phyloP scores from a whole-genome alignment of 1,140 invertebrate genomes.

The Eumaeus atala region DNA sequence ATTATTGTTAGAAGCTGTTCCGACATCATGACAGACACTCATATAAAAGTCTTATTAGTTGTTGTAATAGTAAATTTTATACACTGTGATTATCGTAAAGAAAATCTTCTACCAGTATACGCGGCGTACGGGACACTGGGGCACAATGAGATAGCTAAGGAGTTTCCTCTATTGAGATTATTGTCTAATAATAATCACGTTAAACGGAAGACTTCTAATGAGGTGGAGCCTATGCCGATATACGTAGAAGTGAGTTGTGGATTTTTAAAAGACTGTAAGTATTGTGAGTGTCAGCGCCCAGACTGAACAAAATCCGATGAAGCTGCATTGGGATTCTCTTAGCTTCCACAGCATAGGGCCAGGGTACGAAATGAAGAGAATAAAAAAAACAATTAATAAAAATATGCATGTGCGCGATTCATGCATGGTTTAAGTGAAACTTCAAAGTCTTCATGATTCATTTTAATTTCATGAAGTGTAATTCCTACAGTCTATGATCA shows the following conservation, averaged over 20 bases:
- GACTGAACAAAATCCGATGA: too few species aligned
- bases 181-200: conserved; percentile 29
- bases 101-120: conserved; percentile 44
- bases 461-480: too few species aligned
- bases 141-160: conserved; percentile 51
- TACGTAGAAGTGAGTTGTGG: conserved; percentile 61
- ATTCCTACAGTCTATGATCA: too few species aligned
- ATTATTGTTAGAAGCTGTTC: background rate
- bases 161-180: conserved; percentile 49
- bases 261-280: too few species aligned
- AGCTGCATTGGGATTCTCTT: too few species aligned
- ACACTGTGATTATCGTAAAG: conserved; percentile 28
- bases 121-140: conserved; percentile 36
- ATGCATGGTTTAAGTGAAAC: too few species aligned
- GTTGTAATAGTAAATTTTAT: conserved; percentile 17
- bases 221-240: conserved; percentile 29
- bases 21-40: conserved; percentile 1
- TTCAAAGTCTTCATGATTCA: too few species aligned
- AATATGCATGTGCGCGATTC: too few species aligned
- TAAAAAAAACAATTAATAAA: too few species aligned
- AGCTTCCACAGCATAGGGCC: too few species aligned
- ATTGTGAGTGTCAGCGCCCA: too few species aligned
- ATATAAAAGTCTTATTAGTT: conserved; percentile 8
- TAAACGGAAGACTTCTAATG: conserved; percentile 16
- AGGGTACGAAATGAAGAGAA: too few species aligned